A percentile compares a stretch with the other conserved stretches of the same genome.
Conservation (phyloP, 2,888 invertebrate species). For the Meiosimyza decipiens region DNA sequence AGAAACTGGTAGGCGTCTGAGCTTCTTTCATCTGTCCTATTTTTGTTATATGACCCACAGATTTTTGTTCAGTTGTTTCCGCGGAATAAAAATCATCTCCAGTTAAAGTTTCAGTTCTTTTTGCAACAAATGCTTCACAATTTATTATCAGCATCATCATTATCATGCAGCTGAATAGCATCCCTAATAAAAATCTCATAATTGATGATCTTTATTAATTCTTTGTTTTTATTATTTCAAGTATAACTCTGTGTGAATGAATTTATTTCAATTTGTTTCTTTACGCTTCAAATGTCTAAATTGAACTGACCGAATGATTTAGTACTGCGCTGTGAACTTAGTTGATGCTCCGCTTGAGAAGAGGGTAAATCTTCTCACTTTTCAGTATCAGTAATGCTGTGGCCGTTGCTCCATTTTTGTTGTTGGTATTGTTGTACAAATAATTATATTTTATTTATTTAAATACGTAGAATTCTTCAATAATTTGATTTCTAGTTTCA, state of each 20-base stretch:
- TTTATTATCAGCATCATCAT: constrained; percentile 2
- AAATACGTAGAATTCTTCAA: too few relatives aligned
- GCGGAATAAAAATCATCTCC: background rate
- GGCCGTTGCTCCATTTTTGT: too few relatives aligned
- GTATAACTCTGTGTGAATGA: too few relatives aligned
- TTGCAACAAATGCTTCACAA: constrained; percentile 6
- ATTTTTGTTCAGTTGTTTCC: background rate
- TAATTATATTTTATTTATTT: too few relatives aligned
- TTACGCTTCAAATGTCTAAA: constrained; percentile 31
- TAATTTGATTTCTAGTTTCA: too few relatives aligned
- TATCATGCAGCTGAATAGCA: background rate
- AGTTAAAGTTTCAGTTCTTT: background rate
- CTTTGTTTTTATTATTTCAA: background rate
- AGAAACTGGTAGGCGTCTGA: constrained; percentile 37
- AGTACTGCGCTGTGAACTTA: background rate
- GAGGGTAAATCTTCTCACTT: too few relatives aligned
- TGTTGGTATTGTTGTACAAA: too few relatives aligned
- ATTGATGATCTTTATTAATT: background rate
- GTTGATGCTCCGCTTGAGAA: background rate
- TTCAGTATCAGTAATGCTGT: too few relatives aligned
- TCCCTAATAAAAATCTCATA: background rate
- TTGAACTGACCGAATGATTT: constrained; percentile 27
- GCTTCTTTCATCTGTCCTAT: constrained; percentile 44
- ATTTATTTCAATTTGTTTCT: constrained; percentile 10
- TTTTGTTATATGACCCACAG: constrained; percentile 41